Evolutionary conservation across 2,888 invertebrate genomes (phyloP), one percentile per base, ranked within the genome.

Genomic region (Melitaea athalia): DNA sequence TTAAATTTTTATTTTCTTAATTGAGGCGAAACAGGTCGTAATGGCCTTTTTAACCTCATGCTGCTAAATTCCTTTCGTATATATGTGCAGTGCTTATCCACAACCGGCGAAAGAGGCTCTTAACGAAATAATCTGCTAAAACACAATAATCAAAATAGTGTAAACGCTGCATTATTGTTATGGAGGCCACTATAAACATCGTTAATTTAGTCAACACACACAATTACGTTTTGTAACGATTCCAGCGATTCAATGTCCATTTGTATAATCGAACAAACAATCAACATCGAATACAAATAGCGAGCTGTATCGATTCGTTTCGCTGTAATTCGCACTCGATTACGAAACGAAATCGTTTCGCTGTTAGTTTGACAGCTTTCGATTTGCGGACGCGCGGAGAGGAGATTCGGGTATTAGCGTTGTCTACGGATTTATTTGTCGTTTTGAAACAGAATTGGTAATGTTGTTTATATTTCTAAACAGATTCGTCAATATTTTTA

Each of bases 221-320:
- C 57, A 38, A 57, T 42, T 38, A 38, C 57, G 57, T 42, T 57
- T 42, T 57, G 42, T 38, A 38, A 17, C 38, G 57, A 57, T 57
- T n/a, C 57, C 15, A 15, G 42, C 42, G 42, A 15, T 57, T 57
- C 57, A n/a, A 57, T 11, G 57, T 38, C 45, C 55, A 62, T 55
- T 67, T 57, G 31, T 55, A 67, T 62, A 67, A 67, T 57, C 66
- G 61, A 47, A 17, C 61, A 55, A 66, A 61, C 61, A 62, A 50
- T 49, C 61, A 42, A 57, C 42, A 42, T 57, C 42, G 42, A 15
- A 42, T 57, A 57, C 57, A 42, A 57, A 42, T 57, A 57, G 57
- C 38, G 57, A 38, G 42, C 15, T 15, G 57, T 42, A 57, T 57
- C 57, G 42, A 57, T 57, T 57, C 57, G 57, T 42, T 57, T 42